These are phyloP conservation scores for Temnopleurus reevesii DNA, from an alignment of 53 echinoderm and acorn worm genomes.

Conservation along the genomic window DNA sequence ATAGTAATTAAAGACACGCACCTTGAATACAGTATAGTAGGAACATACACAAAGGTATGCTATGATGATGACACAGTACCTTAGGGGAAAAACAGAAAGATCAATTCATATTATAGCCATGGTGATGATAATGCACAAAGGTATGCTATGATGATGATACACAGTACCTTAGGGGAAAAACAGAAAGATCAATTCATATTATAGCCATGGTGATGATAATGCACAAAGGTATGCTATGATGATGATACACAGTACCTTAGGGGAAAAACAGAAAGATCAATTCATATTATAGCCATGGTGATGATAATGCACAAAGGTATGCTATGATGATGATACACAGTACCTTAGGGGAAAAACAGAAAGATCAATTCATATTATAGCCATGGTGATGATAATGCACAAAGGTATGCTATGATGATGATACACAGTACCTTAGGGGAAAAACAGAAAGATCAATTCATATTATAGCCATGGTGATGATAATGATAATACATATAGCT, in stretches of 20 bases:
- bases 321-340: conserved; percentile 83
- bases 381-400: too few species aligned
- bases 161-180: conserved; percentile 90
- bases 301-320: conserved; percentile 84
- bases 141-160: conserved; percentile 87
- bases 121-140: conserved; percentile 60
- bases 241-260: conserved; percentile 79
- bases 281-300: too few species aligned
- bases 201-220: too few species aligned
- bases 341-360: too few species aligned
- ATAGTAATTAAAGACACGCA: conserved; percentile 96
- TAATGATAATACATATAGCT: too few species aligned
- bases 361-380: too few species aligned
- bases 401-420: conserved; percentile 89
- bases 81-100: background rate
- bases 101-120: background rate
- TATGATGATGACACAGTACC: conserved; percentile 87
- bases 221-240: conserved; percentile 90
- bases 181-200: conserved; percentile 98
- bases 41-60: conserved; percentile 92
- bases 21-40: conserved; percentile 98
- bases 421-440: conserved; percentile 76
- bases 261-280: too few species aligned
- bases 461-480: background rate
- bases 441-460: background rate